Conservation (phyloP, 2,113 vertebrate species). For the Trochalopteron elliotii region DNA sequence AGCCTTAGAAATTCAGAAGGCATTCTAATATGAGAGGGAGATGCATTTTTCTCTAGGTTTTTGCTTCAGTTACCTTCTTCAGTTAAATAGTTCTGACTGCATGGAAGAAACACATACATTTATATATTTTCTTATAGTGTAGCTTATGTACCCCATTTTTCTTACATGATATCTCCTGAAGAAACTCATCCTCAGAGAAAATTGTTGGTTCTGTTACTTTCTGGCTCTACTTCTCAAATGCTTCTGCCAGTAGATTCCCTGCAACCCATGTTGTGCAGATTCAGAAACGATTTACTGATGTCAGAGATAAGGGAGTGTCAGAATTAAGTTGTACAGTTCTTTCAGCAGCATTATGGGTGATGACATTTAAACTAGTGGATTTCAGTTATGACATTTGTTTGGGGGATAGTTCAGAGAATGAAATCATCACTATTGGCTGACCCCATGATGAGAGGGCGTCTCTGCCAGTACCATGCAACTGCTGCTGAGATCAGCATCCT, state of each 20-base stretch:
- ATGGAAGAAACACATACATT: neutral
- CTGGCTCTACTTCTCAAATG: neutral
- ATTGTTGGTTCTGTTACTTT: neutral
- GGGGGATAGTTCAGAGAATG: neutral
- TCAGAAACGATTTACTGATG: neutral
- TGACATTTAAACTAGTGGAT: neutral
- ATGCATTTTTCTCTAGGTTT: neutral
- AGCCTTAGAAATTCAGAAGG: slow-evolving; percentile 43
- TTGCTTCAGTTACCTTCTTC: neutral
- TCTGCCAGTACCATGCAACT: neutral
- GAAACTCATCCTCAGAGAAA: neutral
- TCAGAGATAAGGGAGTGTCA: neutral
- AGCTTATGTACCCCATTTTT: neutral
- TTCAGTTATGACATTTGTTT: neutral
- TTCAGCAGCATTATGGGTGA: neutral
- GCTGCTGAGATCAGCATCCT: neutral
- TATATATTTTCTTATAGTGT: neutral
- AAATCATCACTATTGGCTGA: neutral
- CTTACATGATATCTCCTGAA: neutral
- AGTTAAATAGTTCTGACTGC: neutral
- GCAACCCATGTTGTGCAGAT: neutral
- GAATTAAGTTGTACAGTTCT: neutral
- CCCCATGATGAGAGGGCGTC: neutral
- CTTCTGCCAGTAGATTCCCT: neutral
- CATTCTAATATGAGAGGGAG: neutral